Evolutionary conservation across 1,140 invertebrate genomes (phyloP), one percentile per base, ranked within the genome.

Genomic region (Uloborus diversus): DNA sequence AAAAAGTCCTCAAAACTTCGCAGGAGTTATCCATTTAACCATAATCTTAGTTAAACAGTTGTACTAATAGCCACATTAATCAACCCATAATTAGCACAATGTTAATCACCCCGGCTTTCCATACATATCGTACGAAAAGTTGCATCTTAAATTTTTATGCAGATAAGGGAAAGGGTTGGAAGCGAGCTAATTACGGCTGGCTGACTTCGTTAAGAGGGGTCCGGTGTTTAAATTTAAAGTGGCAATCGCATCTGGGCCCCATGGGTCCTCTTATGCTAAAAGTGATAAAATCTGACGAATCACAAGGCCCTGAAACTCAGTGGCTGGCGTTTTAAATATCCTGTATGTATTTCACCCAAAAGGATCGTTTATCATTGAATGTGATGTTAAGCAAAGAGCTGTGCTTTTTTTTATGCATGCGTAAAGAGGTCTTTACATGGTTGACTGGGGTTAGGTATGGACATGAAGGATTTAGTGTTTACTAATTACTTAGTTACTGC

Each of bases 101-200:
- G 51, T 53, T 53, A 53, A 53, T 53, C 51, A 53, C 51, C 25
- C n/a, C n/a, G n/a, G n/a, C n/a, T 53, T 53, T 20, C 20, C 51
- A 7, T 9, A 23, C 51, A 23, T 20, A 53, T 7, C 7, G 51
- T n/a, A 14, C n/a, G 51, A 1, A 53, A 14, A 53, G 51, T 53
- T 53, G n/a, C 5, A 53, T 23, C 51, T 23, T 53, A 53, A 53
- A 53, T 53, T 53, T 53, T 53, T 20, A 17, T 4, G n/a, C 9
- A 53, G 51, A 53, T 53, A 53, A 53, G 51, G n/a, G n/a, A 14
- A n/a, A 47, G 51, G 20, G 9, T 53, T 17, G 7, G 51, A 53
- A 3, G 25, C n/a, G n/a, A 23, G 51, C 11, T 53, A 53, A 53
- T 53, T 53, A 53, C 51, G 5, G 7, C n/a, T 23, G n/a, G 25